These are phyloP conservation scores for Sciurus carolinensis DNA, from an alignment of 2,797 vertebrate species.

Conservation along the genomic window DNA sequence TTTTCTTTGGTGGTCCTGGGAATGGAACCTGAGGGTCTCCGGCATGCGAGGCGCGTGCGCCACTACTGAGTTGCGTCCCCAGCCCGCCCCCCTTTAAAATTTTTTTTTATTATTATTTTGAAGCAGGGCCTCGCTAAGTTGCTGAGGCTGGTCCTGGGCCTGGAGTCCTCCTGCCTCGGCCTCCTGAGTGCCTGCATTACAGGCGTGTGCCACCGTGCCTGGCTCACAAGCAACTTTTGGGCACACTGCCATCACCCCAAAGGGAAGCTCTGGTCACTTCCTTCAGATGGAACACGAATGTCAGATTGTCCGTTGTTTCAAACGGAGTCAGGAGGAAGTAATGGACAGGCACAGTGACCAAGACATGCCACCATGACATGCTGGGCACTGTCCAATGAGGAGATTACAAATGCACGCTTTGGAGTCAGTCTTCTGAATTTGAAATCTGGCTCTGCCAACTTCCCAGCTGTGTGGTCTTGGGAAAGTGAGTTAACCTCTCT, in stretches of 20 bases:
- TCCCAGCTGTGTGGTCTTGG: not conserved
- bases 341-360: accelerated
- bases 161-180: not conserved
- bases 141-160: not conserved
- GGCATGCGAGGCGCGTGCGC: not conserved
- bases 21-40: accelerated
- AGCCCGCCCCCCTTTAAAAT: too few species aligned
- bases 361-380: accelerated
- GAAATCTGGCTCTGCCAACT: not conserved
- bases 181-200: not conserved
- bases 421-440: accelerated
- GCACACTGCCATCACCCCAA: accelerated
- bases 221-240: not conserved
- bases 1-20: not conserved
- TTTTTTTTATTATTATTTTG: not conserved
- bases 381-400: not conserved
- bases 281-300: not conserved
- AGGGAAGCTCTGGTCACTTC: not conserved
- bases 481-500: not conserved
- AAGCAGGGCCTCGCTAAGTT: not conserved
- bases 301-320: not conserved
- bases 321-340: not conserved
- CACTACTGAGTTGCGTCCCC: too few species aligned
- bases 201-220: too few species aligned
- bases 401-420: accelerated